These are phyloP conservation scores for Notodonta ziczac DNA, from an alignment of 2,888 invertebrate species.

Conservation along the genomic window DNA sequence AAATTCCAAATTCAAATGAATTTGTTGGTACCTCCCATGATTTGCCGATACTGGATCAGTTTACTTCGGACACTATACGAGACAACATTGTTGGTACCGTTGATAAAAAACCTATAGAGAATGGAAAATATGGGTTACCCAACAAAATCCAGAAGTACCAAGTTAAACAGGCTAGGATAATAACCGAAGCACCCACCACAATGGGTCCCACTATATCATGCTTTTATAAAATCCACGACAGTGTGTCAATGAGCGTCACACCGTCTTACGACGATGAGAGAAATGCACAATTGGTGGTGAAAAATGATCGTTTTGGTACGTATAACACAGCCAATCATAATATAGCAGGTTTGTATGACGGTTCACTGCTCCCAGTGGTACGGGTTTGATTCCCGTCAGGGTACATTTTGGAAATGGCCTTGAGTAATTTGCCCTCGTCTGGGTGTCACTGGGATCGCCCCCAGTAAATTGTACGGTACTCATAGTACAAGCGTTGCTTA, in stretches of 20 bases:
- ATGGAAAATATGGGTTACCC: constrained; percentile 52
- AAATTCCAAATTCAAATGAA: constrained; percentile 59
- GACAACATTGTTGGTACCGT: constrained; percentile 50
- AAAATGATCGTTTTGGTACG: constrained; percentile 70
- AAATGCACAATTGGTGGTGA: constrained; percentile 65
- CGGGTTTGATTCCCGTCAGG: no score
- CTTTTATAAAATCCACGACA: constrained; percentile 68
- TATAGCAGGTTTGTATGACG: no score
- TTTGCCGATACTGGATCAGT: constrained; percentile 46
- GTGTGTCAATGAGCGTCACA: constrained; percentile 67
- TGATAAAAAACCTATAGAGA: constrained; percentile 51
- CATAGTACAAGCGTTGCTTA: no score
- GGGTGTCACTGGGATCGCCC: no score
- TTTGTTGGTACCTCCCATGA: constrained; percentile 45
- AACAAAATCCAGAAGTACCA: constrained; percentile 56
- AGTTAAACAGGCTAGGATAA: constrained; percentile 54
- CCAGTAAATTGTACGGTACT: no score
- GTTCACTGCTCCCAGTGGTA: no score
- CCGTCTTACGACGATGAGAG: constrained; percentile 69
- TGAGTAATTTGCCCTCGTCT: no score
- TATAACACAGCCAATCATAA: constrained; percentile 15
- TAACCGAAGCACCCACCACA: constrained; percentile 55
- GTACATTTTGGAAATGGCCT: no score
- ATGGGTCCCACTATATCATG: constrained; percentile 64
- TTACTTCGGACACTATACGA: constrained; percentile 46